Conservation (phyloP, 2,888 invertebrate genomes). For the Ophion ventricosus region DNA sequence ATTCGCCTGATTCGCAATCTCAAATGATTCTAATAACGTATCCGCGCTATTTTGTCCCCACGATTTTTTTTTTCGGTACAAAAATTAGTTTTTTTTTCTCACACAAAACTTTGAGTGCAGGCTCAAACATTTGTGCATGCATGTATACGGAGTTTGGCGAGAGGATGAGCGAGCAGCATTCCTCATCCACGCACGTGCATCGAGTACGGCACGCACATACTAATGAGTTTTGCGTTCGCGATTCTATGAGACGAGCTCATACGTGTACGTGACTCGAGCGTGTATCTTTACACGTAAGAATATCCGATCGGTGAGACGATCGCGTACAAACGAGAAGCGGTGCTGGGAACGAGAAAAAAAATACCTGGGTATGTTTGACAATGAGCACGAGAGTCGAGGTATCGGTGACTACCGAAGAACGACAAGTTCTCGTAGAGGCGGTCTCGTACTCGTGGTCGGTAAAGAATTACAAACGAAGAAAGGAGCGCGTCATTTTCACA, state of each 20-base stretch:
- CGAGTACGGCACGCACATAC: slow-evolving; percentile 52
- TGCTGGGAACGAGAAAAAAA: slow-evolving; percentile 58
- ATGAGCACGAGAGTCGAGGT: slow-evolving; percentile 18
- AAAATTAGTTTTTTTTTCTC: neutral
- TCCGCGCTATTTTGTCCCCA: too few relatives aligned
- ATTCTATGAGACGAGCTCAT: slow-evolving; percentile 16
- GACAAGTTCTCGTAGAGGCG: slow-evolving; percentile 56
- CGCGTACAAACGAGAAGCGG: slow-evolving; percentile 47
- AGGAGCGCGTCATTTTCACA: slow-evolving; percentile 51
- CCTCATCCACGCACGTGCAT: slow-evolving; percentile 59
- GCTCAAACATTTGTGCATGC: neutral
- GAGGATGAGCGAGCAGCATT: slow-evolving; percentile 50
- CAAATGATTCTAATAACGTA: too few relatives aligned
- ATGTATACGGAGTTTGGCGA: neutral
- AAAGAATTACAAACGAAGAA: slow-evolving; percentile 21
- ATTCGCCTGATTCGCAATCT: too few relatives aligned
- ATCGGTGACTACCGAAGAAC: slow-evolving; percentile 42
- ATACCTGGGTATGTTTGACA: slow-evolving; percentile 33
- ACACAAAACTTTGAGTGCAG: neutral
- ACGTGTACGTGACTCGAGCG: slow-evolving; percentile 16
- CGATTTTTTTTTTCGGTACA: too few relatives aligned
- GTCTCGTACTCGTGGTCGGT: slow-evolving; percentile 22
- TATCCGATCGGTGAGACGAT: slow-evolving; percentile 34
- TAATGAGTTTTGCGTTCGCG: slow-evolving; percentile 53
- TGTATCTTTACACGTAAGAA: slow-evolving; percentile 12